These are phyloP conservation scores for Nothoprocta perdicaria DNA, from an alignment of 2,113 vertebrate species.

Conservation along the genomic window DNA sequence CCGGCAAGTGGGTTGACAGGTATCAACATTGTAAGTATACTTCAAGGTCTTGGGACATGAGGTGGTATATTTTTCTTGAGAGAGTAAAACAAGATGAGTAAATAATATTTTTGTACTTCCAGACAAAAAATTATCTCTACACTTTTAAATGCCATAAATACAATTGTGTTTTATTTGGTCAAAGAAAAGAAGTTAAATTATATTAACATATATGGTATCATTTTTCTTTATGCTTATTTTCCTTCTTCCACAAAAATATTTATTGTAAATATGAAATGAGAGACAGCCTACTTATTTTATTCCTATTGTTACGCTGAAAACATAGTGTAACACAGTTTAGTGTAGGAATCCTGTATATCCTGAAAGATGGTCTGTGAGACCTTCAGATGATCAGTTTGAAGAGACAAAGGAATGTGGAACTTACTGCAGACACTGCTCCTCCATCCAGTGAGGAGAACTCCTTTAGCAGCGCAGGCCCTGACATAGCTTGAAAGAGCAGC, in stretches of 20 bases:
- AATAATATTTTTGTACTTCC: not conserved
- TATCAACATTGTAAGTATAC: slow-evolving; percentile 70
- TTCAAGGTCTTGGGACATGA: slow-evolving; percentile 77
- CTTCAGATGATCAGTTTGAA: not conserved
- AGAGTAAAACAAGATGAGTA: not conserved
- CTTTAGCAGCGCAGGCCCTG: slow-evolving; percentile 81
- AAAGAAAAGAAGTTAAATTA: not conserved
- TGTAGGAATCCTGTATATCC: not conserved
- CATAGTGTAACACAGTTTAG: not conserved
- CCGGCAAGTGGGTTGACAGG: slow-evolving; percentile 81
- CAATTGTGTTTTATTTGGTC: not conserved
- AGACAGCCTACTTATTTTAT: not conserved
- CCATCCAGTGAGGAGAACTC: slow-evolving; percentile 80
- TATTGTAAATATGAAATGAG: not conserved
- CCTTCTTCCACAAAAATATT: not conserved
- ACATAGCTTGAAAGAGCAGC: slow-evolving; percentile 87
- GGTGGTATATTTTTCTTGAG: slow-evolving; percentile 78
- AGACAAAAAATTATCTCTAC: not conserved
- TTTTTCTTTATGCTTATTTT: not conserved
- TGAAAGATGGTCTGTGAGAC: not conserved
- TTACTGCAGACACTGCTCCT: slow-evolving; percentile 79
- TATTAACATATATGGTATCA: not conserved
- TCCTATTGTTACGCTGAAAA: not conserved
- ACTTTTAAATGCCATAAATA: not conserved
- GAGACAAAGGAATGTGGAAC: not conserved